Conservation (phyloP, 2,888 invertebrate species). For the Cryptops parisi region DNA sequence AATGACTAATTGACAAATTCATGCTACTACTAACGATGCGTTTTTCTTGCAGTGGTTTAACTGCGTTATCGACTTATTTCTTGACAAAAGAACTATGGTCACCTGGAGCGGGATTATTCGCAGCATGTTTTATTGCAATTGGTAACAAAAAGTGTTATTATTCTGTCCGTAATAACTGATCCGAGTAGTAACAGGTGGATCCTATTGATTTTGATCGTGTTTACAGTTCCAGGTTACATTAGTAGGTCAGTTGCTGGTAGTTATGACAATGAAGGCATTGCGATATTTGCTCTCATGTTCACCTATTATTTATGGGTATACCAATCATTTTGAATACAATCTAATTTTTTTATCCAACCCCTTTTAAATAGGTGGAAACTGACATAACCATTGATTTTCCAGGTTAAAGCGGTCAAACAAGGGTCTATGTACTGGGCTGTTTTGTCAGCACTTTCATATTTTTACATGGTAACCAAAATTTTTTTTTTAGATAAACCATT, state of each 20-base stretch:
- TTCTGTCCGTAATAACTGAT: too few species aligned
- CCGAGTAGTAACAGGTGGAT: too few species aligned
- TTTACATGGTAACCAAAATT: conserved; percentile 75
- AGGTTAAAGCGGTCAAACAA: conserved; percentile 82
- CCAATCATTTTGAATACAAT: too few species aligned
- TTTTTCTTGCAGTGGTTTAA: conserved; percentile 62
- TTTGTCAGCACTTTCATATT: conserved; percentile 87
- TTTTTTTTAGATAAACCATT: not conserved
- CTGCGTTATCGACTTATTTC: conserved; percentile 93
- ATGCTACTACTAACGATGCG: not conserved
- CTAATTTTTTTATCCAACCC: too few species aligned
- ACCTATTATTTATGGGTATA: conserved; percentile 95
- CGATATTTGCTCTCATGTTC: conserved; percentile 97
- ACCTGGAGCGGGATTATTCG: conserved; percentile 89
- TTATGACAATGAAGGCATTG: conserved; percentile 99
- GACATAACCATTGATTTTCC: conserved; percentile 25
- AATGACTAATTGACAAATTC: not conserved
- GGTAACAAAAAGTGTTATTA: conserved; percentile 26
- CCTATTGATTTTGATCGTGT: too few species aligned
- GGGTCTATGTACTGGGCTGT: conserved; percentile 96
- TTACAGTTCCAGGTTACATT: conserved; percentile 91
- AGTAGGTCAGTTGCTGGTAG: conserved; percentile 98
- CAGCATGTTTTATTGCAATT: conserved; percentile 97
- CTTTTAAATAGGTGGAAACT: too few species aligned
- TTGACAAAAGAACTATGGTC: conserved; percentile 97